phyloP scores from a whole-genome alignment of 2,888 invertebrate genomes.

The Agrilus cyanescens region DNA sequence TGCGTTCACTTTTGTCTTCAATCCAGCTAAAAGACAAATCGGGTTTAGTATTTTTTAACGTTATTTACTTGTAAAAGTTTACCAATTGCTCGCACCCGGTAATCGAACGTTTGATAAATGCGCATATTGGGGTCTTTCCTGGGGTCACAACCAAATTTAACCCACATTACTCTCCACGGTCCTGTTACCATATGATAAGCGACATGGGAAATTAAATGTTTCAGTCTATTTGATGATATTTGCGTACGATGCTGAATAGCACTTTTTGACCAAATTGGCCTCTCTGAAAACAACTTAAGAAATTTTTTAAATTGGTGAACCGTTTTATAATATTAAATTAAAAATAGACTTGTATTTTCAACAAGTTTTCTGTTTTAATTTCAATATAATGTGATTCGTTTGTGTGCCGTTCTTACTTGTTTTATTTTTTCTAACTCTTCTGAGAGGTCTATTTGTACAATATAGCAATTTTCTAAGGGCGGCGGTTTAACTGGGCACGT shows the following conservation, averaged over 20 bases:
- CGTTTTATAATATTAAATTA: neutral
- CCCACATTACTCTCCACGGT: slow-evolving; percentile 89
- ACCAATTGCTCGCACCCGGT: slow-evolving; percentile 54
- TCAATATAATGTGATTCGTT: neutral
- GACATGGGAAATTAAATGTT: slow-evolving; percentile 67
- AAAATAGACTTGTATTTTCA: neutral
- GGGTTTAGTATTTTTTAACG: neutral
- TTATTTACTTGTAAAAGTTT: neutral
- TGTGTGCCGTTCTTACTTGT: slow-evolving; percentile 17
- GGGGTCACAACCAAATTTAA: slow-evolving; percentile 85
- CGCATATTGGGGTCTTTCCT: slow-evolving; percentile 64
- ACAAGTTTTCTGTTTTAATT: neutral
- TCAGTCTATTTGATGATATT: slow-evolving; percentile 49
- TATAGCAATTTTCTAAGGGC: slow-evolving; percentile 39
- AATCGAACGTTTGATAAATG: slow-evolving; percentile 82
- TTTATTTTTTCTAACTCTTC: slow-evolving; percentile 18
- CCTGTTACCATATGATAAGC: slow-evolving; percentile 81
- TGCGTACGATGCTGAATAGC: slow-evolving; percentile 57
- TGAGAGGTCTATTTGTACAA: slow-evolving; percentile 19
- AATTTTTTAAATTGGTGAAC: no score
- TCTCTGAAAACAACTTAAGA: slow-evolving; percentile 62
- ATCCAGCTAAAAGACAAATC: slow-evolving; percentile 32
- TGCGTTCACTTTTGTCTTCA: slow-evolving; percentile 38
- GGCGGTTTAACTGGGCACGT: slow-evolving; percentile 50
- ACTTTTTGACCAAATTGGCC: slow-evolving; percentile 83